Evolutionary conservation across 2,113 vertebrate species (phyloP), one percentile per base, ranked within the genome.

Genomic region (Periophthalmus modestus): DNA sequence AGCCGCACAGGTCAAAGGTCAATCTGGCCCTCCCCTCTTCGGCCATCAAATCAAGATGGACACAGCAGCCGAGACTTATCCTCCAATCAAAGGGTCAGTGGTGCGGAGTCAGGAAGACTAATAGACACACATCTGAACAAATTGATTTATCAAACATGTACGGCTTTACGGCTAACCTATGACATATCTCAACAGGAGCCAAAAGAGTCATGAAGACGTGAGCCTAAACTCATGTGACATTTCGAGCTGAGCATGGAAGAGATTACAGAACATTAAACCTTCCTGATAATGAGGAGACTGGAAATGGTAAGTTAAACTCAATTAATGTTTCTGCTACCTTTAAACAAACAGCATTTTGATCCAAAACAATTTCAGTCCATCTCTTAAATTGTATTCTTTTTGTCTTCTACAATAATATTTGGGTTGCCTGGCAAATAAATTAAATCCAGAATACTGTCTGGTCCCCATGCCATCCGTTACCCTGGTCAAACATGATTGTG

Each of bases 11-110:
- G 95, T 96, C 94, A 95, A 79, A 92, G 96, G 96, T 98, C 96
- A 96, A 96, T 94, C 95, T 93, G 94, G 94, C 89, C 95, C n/a
- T n/a, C n/a, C n/a, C 95, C 95, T 94, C 95, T 91, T 92, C 87
- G 54, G 91, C 92, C 91, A 92, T 92, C 93, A 92, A 90, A 93
- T 95, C 94, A 93, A 93, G 93, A 94, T 92, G 95, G 95, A 96
- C 93, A 94, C 94, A 95, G 93, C 95, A 93, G 92, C 92, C 93
- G 93, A 83, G 92, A 94, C 93, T 92, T 93, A 94, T 91, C 88
- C 89, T 81, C 71, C 87, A 85, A 89, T 93, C 87, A 92, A 84
- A 85, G 89, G 89, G 88, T 92, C 89, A 90, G 80, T 39, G 68
- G 71, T 84, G 82, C 74, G 74, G 80, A 78, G 78, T 85, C 63